These are phyloP conservation scores for Dilophus febrilis DNA, from an alignment of 2,888 invertebrate species.

Conservation along the genomic window DNA sequence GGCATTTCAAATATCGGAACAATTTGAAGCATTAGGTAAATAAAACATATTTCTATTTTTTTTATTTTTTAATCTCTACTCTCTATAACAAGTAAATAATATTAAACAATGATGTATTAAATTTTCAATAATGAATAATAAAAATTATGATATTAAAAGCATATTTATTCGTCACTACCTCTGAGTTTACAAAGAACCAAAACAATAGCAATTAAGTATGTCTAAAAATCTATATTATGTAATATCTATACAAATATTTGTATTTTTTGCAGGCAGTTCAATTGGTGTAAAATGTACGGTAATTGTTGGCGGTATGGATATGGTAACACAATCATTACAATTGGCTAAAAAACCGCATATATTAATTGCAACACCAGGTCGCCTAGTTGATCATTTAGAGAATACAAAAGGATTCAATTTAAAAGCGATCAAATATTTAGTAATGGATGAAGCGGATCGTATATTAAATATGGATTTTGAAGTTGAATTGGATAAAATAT, in stretches of 20 bases:
- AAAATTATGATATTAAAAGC: conserved; percentile 4
- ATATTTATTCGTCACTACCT: conserved; percentile 27
- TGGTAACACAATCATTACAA: conserved; percentile 82
- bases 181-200: conserved; percentile 15
- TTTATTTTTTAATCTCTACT: too few relatives aligned
- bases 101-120: neutral
- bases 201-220: neutral
- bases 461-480: conserved; percentile 99
- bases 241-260: neutral
- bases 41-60: too few relatives aligned
- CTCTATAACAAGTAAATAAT: too few relatives aligned
- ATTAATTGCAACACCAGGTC: conserved; percentile 90
- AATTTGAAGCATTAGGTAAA: conserved; percentile 88
- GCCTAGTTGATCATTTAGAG: conserved; percentile 89
- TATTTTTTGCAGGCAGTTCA: conserved; percentile 41
- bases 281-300: conserved; percentile 93
- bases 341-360: conserved; percentile 94
- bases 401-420: conserved; percentile 96
- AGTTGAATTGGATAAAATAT: conserved; percentile 89
- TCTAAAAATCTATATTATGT: neutral
- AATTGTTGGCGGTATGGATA: conserved; percentile 97
- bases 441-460: conserved; percentile 98
- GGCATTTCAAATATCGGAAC: conserved; percentile 96
- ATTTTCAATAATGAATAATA: too few relatives aligned
- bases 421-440: conserved; percentile 72